phyloP scores from a whole-genome alignment of 2,888 invertebrate species.

The Nemapogon koenigi region DNA sequence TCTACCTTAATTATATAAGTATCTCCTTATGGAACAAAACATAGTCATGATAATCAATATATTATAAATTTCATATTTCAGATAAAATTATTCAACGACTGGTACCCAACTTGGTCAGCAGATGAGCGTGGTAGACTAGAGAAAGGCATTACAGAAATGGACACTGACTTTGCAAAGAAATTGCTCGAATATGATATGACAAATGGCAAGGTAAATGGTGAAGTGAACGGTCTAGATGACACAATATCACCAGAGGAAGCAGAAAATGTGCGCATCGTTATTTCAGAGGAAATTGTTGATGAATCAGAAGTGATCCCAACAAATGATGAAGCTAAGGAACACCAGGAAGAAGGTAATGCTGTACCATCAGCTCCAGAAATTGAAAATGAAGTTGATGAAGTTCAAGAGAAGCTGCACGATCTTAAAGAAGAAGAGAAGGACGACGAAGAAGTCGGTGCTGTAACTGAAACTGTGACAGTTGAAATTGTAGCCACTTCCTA shows the following conservation, averaged over 20 bases:
- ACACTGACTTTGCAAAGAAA: slow-evolving; percentile 75
- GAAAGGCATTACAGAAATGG: slow-evolving; percentile 73
- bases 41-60: neutral
- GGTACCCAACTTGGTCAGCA: slow-evolving; percentile 80
- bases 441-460: slow-evolving; percentile 16
- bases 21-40: neutral
- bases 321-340: slow-evolving; percentile 18
- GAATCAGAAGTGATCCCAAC: neutral
- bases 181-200: slow-evolving; percentile 53
- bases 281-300: neutral
- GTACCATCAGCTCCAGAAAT: neutral
- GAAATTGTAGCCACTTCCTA: too few species aligned
- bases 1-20: too few species aligned
- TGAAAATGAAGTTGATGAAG: neutral
- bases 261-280: too few species aligned
- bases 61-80: slow-evolving; percentile 28
- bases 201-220: slow-evolving; percentile 42
- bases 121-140: slow-evolving; percentile 75
- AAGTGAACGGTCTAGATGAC: slow-evolving; percentile 36
- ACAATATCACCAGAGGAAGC: slow-evolving; percentile 16
- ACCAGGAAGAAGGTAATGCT: slow-evolving; percentile 16
- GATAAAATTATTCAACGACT: slow-evolving; percentile 84
- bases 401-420: neutral
- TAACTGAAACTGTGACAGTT: too few species aligned
- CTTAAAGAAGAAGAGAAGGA: slow-evolving; percentile 20